Conservation (phyloP, 2,797 vertebrate species). For the Premnoplex brunnescens region DNA sequence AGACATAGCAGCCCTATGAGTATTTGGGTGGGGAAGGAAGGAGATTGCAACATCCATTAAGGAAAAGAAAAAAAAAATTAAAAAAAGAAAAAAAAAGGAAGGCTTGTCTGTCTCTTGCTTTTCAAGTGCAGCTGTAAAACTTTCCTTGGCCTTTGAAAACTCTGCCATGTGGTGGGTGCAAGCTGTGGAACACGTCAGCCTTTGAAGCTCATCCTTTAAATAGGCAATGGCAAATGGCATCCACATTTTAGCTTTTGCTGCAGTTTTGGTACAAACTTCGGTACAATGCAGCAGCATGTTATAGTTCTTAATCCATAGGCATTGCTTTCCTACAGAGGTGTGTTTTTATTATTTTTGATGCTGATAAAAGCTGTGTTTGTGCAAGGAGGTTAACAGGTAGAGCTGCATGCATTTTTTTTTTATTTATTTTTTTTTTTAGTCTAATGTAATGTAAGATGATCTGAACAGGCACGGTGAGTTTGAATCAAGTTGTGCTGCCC, state of each 20-base stretch:
- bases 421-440: neutral
- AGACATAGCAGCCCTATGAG: constrained; percentile 52
- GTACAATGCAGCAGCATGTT: neutral
- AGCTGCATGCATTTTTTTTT: neutral
- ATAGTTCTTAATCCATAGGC: neutral
- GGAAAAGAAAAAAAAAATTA: neutral
- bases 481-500: neutral
- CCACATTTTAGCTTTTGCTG: neutral
- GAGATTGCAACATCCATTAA: constrained; percentile 60
- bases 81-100: neutral
- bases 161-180: neutral
- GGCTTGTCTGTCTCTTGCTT: constrained; percentile 3
- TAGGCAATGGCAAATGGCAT: neutral
- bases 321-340: neutral
- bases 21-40: constrained; percentile 66
- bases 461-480: neutral
- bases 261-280: neutral
- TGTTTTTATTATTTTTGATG: neutral
- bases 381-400: neutral
- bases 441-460: neutral
- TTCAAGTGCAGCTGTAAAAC: constrained; percentile 49
- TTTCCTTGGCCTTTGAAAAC: constrained; percentile 54
- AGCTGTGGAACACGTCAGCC: neutral
- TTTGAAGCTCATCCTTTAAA: constrained; percentile 47
- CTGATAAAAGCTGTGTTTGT: neutral